Evolutionary conservation across 2,888 invertebrate species (phyloP).

Genomic region (Standfussiana lucernea): DNA sequence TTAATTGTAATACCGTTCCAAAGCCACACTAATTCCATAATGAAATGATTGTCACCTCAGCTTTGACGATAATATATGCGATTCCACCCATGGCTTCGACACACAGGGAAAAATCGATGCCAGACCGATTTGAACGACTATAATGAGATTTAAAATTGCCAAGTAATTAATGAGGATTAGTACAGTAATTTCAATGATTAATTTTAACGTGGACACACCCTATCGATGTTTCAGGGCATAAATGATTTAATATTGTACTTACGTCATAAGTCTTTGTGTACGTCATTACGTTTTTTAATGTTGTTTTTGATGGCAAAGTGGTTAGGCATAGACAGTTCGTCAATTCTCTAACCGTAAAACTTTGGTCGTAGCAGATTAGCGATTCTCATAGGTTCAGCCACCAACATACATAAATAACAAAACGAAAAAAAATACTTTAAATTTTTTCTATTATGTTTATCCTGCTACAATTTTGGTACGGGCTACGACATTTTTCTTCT

Average conservation of each 20-base stretch:
- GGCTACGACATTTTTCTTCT: constrained; percentile 1
- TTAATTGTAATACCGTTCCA: constrained; percentile 41
- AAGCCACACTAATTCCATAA: constrained; percentile 56
- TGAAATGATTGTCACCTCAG: constrained; percentile 80
- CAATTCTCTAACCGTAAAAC: background rate
- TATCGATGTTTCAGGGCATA: constrained; percentile 30
- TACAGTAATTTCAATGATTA: constrained; percentile 72
- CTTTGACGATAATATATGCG: constrained; percentile 83
- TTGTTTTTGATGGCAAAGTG: background rate
- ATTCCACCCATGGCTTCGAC: constrained; percentile 74
- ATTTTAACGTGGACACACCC: constrained; percentile 63
- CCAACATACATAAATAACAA: background rate
- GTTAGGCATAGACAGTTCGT: background rate
- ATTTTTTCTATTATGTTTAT: background rate
- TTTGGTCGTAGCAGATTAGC: background rate
- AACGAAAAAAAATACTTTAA: background rate
- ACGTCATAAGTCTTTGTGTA: constrained; percentile 2
- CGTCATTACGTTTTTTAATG: constrained; percentile 2
- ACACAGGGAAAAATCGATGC: constrained; percentile 85
- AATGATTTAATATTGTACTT: constrained; percentile 46
- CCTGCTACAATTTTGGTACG: constrained; percentile 21
- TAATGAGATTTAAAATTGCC: constrained; percentile 88
- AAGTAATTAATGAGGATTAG: constrained; percentile 88
- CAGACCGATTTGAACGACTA: constrained; percentile 85
- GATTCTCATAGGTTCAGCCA: background rate